Evolutionary conservation across 2,797 vertebrate genomes (phyloP), one percentile per base, ranked within the genome.

Genomic region (Anisognathus igniventris): DNA sequence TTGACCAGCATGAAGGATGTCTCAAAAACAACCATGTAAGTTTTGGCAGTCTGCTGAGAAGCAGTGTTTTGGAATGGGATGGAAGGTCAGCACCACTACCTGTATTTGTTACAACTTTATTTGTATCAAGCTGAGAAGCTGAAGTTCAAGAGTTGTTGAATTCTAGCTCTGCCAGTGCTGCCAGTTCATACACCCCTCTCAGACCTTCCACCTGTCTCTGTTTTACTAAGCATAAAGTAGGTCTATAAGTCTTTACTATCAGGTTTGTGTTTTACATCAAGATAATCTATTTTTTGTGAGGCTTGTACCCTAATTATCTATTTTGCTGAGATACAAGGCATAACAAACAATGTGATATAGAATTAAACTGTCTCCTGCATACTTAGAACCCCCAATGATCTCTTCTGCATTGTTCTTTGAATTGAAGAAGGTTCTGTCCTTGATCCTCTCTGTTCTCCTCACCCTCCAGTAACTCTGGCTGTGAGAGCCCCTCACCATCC

Each of bases 1-100:
- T 96, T 99, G 71, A 98, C 98, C 94, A 99, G 99, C 98, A 99
- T 99, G 99, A 99, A 99, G 96, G 99, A 99, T 2, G 99, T 99
- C 7, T 99, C 99, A 93, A 99, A 99, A 97, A 99, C 99, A 30
- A 99, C 99, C 93, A 98, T 95, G 99, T 99, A 97, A 98, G 99
- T 96, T 77, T 48, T 50, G 22, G 35, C 28, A 82, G 28, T 40
- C 31, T 86, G 74, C 54, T 81, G 54, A 39, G 47, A 65, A 84
- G 51, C 16, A 61, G 18, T 10, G 9, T 33, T 60, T 85, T 13
- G 51, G 83, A 87, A 31, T 14, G 47, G 8, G 12, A 1, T 48
- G 58, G 77, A 65, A 72, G 27, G 53, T 23, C 44, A 22, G 16
- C 30, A 4, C 37, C 58, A 16, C 18, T 44, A 8, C 44, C 48